Conservation (phyloP, 2,113 vertebrate species). For the Megaleporinus macrocephalus region DNA sequence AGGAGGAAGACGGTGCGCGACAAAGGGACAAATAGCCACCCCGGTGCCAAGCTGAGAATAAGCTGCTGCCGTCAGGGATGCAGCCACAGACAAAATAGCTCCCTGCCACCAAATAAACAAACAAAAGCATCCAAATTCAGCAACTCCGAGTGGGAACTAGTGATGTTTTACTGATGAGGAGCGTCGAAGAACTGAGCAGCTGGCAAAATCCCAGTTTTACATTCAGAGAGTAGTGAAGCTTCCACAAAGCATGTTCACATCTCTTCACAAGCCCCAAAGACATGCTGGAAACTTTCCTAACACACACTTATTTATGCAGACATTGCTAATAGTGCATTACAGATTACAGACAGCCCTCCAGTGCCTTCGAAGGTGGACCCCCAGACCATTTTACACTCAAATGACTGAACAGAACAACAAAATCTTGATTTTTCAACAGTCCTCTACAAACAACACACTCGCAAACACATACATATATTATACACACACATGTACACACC, state of each 20-base stretch:
- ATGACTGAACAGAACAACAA: neutral
- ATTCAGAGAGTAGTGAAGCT: neutral
- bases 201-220: neutral
- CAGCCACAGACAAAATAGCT: slow-evolving; percentile 52
- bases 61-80: slow-evolving; percentile 44
- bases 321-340: too few species aligned
- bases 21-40: slow-evolving; percentile 37
- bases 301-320: too few species aligned
- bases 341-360: too few species aligned
- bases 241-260: too few species aligned
- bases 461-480: too few species aligned
- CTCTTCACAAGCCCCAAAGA: too few species aligned
- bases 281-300: too few species aligned
- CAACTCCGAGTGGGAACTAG: neutral
- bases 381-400: neutral
- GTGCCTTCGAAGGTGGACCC: too few species aligned
- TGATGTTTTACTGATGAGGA: neutral
- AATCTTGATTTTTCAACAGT: too few species aligned
- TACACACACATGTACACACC: too few species aligned
- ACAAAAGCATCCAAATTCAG: neutral
- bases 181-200: neutral
- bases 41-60: slow-evolving; percentile 25
- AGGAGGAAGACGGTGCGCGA: neutral
- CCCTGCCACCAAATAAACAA: slow-evolving; percentile 31
- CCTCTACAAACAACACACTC: too few species aligned